phyloP scores from a whole-genome alignment of 2,113 vertebrate genomes.

The Sminthopsis crassicaudata region DNA sequence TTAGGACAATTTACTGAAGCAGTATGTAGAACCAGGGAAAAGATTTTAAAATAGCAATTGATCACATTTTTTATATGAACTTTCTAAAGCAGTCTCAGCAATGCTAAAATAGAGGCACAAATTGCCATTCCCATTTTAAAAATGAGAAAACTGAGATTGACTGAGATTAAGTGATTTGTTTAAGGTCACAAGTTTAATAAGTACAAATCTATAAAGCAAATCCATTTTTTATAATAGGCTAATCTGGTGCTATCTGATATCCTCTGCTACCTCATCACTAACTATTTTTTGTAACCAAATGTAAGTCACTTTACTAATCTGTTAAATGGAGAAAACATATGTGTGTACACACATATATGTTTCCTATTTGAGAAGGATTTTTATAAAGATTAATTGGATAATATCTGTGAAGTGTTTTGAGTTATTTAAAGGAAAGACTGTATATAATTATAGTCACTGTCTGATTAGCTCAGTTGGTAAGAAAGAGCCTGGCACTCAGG shows the following conservation, averaged over 20 bases:
- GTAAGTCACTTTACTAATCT: neutral
- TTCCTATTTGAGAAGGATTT: conserved; percentile 15
- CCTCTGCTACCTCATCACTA: neutral
- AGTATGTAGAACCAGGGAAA: neutral
- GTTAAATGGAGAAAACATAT: neutral
- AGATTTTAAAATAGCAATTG: neutral
- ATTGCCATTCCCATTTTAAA: neutral
- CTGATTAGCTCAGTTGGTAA: neutral
- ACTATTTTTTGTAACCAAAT: neutral
- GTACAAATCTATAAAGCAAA: neutral
- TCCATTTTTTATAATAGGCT: neutral
- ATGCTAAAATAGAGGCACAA: neutral
- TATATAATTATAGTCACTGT: neutral
- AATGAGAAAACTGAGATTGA: neutral
- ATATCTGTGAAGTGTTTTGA: conserved; percentile 24
- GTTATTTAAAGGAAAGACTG: conserved; percentile 2
- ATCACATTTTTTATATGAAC: neutral
- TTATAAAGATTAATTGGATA: conserved; percentile 20
- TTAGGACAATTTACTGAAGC: neutral
- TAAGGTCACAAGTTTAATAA: neutral
- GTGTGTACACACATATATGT: neutral
- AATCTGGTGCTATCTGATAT: neutral
- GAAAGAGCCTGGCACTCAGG: neutral
- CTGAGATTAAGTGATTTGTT: neutral
- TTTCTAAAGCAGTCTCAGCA: neutral